Percentiles rank a stretch among this genome's conserved stretches.
These are phyloP conservation scores for Achroia grisella DNA, from an alignment of 1,140 invertebrate species.

Conservation along the genomic window DNA sequence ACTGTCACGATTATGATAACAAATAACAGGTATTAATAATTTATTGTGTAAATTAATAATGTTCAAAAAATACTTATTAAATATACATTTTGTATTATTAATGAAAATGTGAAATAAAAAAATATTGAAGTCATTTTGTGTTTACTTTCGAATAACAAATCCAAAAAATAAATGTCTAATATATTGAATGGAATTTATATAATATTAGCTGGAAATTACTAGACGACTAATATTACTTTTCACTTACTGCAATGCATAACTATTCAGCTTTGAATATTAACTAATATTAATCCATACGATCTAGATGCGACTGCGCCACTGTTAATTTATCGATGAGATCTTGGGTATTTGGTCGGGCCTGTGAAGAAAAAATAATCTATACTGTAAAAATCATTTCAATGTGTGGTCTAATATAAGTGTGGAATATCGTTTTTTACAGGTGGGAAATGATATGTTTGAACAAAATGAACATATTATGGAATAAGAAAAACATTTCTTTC, in stretches of 20 bases:
- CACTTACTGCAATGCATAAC: no score
- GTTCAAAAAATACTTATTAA: slow-evolving; percentile 4
- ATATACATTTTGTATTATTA: slow-evolving; percentile 10
- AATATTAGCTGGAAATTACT: not conserved
- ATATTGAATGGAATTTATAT: not conserved
- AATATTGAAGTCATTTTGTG: slow-evolving; percentile 12
- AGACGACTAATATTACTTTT: not conserved
- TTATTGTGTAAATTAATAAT: not conserved
- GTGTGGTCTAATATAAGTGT: no score
- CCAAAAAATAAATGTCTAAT: not conserved
- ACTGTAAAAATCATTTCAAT: no score
- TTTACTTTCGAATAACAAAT: slow-evolving; percentile 6
- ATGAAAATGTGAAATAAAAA: slow-evolving; percentile 17
- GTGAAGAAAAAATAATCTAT: slow-evolving; percentile 20
- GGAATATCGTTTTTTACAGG: no score
- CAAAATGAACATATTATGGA: no score
- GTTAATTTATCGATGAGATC: slow-evolving; percentile 55
- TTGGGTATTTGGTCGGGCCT: slow-evolving; percentile 59
- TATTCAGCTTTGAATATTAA: slow-evolving; percentile 1
- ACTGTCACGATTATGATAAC: slow-evolving; percentile 18
- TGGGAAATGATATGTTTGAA: no score
- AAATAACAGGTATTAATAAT: slow-evolving; percentile 1
- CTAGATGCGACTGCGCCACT: slow-evolving; percentile 57
- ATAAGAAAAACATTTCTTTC: no score
- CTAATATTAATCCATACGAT: slow-evolving; percentile 50